Evolutionary conservation across 2,113 vertebrate genomes (phyloP).

Genomic region (Hirundichthys speculiger): DNA sequence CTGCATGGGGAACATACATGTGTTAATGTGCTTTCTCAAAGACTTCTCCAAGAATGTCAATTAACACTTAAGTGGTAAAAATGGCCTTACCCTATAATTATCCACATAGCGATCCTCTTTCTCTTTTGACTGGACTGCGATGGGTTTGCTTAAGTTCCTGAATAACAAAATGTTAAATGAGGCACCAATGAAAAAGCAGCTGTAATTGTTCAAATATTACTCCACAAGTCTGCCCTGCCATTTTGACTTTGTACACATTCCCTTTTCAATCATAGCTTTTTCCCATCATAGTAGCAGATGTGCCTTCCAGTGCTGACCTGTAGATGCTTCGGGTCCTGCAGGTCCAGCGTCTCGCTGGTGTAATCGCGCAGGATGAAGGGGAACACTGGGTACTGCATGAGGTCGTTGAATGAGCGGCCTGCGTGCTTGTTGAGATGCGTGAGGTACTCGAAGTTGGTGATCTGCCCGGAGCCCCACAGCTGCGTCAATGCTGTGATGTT

Average conservation of each 20-base stretch:
- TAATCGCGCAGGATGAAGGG: slow-evolving; percentile 97
- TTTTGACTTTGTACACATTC: too few species aligned
- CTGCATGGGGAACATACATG: slow-evolving; percentile 66
- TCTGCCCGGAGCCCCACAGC: slow-evolving; percentile 96
- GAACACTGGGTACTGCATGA: slow-evolving; percentile 99
- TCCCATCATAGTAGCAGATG: neutral
- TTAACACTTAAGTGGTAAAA: neutral
- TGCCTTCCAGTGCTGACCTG: slow-evolving; percentile 76
- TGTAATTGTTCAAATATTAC: too few species aligned
- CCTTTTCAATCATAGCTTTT: too few species aligned
- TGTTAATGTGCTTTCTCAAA: neutral
- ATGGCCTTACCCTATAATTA: slow-evolving; percentile 89
- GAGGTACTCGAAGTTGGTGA: slow-evolving; percentile 98
- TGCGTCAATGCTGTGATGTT: slow-evolving; percentile 96
- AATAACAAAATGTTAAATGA: slow-evolving; percentile 8
- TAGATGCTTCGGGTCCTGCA: slow-evolving; percentile 88
- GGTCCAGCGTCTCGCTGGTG: slow-evolving; percentile 89
- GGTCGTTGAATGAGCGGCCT: slow-evolving; percentile 96
- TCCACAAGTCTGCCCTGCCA: too few species aligned
- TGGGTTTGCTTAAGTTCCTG: slow-evolving; percentile 95
- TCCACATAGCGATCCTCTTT: slow-evolving; percentile 98
- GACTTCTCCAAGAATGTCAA: too few species aligned
- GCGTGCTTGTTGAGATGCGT: slow-evolving; percentile 99
- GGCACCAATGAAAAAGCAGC: too few species aligned
- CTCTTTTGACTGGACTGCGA: slow-evolving; percentile 97